Conservation (phyloP, 1,140 invertebrate genomes). For the Drosophila ironensis region DNA sequence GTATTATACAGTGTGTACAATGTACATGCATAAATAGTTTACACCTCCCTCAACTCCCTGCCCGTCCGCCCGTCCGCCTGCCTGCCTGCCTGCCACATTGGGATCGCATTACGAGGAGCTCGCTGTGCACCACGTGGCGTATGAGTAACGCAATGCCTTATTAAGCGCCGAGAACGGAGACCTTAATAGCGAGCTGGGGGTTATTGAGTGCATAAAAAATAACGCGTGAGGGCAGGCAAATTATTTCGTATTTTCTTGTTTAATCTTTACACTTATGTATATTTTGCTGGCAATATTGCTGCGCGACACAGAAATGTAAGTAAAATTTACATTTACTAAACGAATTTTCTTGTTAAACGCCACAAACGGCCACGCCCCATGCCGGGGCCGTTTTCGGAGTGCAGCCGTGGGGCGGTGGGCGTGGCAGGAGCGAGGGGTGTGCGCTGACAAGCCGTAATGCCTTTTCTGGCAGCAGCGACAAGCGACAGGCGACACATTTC, state of each 20-base stretch:
- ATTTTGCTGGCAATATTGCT: constrained; percentile 1
- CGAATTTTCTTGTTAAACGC: constrained; percentile 68
- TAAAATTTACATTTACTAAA: constrained; percentile 62
- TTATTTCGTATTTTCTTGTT: constrained; percentile 7
- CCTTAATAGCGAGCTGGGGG: background rate
- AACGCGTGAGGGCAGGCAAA: background rate
- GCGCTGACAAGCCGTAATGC: constrained; percentile 17
- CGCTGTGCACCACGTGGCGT: constrained; percentile 60
- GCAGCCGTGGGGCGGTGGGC: background rate
- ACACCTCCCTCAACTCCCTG: background rate
- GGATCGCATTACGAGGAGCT: constrained; percentile 44
- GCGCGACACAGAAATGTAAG: constrained; percentile 40
- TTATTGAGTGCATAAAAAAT: constrained; percentile 7
- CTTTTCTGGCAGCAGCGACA: constrained; percentile 19
- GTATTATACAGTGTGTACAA: constrained; percentile 3
- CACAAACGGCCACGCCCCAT: constrained; percentile 57
- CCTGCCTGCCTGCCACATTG: constrained; percentile 1
- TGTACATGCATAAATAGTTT: constrained; percentile 39
- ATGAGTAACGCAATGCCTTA: constrained; percentile 70
- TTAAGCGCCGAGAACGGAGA: constrained; percentile 29
- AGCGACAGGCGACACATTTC: constrained; percentile 50
- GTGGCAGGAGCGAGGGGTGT: background rate
- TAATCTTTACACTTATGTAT: background rate
- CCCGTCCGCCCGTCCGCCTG: background rate
- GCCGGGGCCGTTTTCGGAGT: constrained; percentile 10